Base-by-base conservation (phyloP, 1,140 invertebrate species). In the Sesamia nonagrioides region DNA sequence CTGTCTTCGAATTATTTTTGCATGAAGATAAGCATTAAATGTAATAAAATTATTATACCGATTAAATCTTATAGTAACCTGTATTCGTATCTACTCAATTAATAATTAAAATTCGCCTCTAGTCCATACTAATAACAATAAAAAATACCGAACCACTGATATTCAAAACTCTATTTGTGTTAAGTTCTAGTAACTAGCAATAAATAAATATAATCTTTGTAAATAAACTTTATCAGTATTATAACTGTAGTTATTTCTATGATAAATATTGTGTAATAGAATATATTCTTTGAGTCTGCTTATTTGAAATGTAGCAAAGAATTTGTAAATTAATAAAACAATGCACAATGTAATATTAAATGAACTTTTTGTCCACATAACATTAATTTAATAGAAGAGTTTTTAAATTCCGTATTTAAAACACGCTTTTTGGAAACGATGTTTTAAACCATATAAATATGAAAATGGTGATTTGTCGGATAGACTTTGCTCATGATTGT, bases 141-240 rank as follows among this genome's bases (percentile, higher is more conserved):
- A 63, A 61, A 18, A 48, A 63, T 68, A 45, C 42, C 9, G n/a
- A 15, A 73, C 9, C 40, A 40, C 17, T 6, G 17, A 48, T 54
- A 58, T 52, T n/a, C 15, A 13, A 73, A 18, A 17, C 35, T 73
- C 33, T 58, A 42, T 58, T 42, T 18, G 18, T 45, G 6, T 50
- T 73, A 54, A 17, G 27, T 27, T 27, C 3, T 27, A 54, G n/a
- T 71, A 54, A 56, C 52, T 73, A 58, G 54, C 35, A 76, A 66
- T 63, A 76, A 76, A 66, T 63, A 18, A 54, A 33, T 15, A 33
- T 50, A 75, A 7, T 5, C 9, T 69, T 68, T 87, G 82, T 86
- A 82, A 80, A 84, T 82, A 80, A 80, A 78, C 15, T 72, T 80
- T 68, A 82, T 54, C 82, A 86, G 82, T 82, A 84, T 83, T 84